These are phyloP conservation scores for Corythornis leucogaster DNA, from an alignment of 2,797 vertebrate species.

Conservation along the genomic window DNA sequence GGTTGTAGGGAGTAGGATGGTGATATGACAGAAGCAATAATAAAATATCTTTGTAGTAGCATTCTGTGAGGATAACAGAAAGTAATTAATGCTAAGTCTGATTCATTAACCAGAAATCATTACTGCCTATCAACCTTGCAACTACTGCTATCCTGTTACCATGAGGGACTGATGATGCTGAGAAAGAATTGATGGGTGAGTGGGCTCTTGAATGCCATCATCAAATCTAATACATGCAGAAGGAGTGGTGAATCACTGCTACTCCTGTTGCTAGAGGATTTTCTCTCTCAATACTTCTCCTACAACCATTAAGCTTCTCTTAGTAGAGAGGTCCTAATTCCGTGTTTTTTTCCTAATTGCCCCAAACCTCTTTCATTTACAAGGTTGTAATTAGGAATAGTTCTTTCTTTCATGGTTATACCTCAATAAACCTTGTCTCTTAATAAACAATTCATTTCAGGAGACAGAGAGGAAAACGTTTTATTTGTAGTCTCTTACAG, in stretches of 20 bases:
- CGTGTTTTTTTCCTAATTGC: too few relatives aligned
- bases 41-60: neutral
- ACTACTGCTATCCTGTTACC: neutral
- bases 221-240: neutral
- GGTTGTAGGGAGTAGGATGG: slow-evolving; percentile 30
- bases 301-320: neutral
- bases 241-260: neutral
- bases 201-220: neutral
- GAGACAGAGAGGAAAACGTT: neutral
- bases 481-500: neutral
- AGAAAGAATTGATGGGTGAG: neutral
- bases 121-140: neutral
- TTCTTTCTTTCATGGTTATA: neutral
- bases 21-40: slow-evolving; percentile 27
- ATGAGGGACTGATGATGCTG: neutral
- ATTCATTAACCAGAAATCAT: neutral
- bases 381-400: neutral
- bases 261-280: neutral
- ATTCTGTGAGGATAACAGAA: neutral
- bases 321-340: neutral
- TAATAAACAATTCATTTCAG: neutral
- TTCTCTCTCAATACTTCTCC: neutral
- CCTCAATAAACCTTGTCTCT: neutral
- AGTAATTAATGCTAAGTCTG: slow-evolving; percentile 21
- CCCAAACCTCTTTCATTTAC: neutral